These are phyloP conservation scores for Rhodinocichla rosea DNA, from an alignment of 2,113 vertebrate species.

Conservation along the genomic window DNA sequence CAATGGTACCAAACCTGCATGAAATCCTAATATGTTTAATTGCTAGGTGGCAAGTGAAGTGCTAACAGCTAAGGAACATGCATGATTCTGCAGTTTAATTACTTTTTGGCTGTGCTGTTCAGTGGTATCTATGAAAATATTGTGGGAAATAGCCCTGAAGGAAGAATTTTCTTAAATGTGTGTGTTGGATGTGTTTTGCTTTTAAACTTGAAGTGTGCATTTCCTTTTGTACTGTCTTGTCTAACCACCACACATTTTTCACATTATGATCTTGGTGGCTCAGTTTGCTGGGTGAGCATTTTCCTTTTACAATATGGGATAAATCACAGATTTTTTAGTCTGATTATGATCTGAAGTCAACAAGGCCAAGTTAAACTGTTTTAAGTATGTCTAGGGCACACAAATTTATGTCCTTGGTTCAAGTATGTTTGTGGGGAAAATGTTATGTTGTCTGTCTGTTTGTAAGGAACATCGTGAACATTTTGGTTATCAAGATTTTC, in stretches of 20 bases:
- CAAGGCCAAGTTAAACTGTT: conserved; percentile 38
- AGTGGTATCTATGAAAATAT: neutral
- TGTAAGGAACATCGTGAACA: neutral
- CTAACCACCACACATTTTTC: neutral
- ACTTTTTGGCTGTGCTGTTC: neutral
- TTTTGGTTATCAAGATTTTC: neutral
- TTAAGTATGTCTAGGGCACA: conserved; percentile 25
- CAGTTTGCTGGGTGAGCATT: conserved; percentile 23
- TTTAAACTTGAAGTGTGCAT: neutral
- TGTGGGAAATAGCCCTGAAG: neutral
- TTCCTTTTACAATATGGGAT: neutral
- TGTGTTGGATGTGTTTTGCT: neutral
- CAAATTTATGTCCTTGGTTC: neutral
- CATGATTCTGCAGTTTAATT: neutral
- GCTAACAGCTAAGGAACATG: neutral
- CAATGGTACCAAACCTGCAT: neutral
- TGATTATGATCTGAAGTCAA: conserved; percentile 2
- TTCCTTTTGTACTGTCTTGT: conserved; percentile 26
- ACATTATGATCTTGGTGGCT: conserved; percentile 12
- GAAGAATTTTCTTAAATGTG: neutral
- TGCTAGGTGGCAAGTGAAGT: neutral
- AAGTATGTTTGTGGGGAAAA: neutral
- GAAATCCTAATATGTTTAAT: neutral
- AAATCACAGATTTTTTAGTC: neutral
- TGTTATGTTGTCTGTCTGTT: neutral